Evolutionary conservation across 2,797 vertebrate genomes (phyloP).

Genomic region (Paramormyrops hopkinsi): DNA sequence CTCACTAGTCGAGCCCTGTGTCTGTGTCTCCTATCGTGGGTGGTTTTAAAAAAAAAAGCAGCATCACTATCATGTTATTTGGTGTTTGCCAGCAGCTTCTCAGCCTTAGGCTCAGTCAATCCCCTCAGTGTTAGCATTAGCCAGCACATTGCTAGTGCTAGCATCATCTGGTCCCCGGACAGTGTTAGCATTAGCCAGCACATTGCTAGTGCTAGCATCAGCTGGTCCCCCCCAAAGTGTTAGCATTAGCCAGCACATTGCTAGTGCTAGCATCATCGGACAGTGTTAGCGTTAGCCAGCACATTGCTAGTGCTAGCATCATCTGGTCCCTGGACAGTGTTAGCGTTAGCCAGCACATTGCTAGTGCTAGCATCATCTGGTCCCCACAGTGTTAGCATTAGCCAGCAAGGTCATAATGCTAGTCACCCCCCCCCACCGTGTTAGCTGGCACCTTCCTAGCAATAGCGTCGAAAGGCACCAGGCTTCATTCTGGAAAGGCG

Average conservation of each 20-base stretch:
- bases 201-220: background rate
- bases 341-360: background rate
- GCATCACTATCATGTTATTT: background rate
- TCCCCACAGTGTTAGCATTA: too few relatives aligned
- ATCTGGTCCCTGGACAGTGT: background rate
- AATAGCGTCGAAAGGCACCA: background rate
- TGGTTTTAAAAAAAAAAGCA: background rate
- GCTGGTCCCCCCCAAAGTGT: background rate
- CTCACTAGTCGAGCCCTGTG: background rate
- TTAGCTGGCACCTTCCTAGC: background rate
- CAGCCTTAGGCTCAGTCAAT: background rate
- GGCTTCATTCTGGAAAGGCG: background rate
- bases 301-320: background rate
- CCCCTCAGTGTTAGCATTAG: background rate
- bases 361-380: background rate
- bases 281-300: background rate
- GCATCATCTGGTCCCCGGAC: background rate
- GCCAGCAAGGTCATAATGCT: background rate
- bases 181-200: background rate
- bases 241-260: background rate
- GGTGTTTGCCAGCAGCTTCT: background rate
- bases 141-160: background rate
- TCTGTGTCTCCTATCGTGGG: background rate
- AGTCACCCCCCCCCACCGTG: background rate
- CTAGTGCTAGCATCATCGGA: background rate